A percentile compares a stretch with the other conserved stretches of the same genome.
phyloP scores from a whole-genome alignment of 2,888 invertebrate species.

The Cordilura impudica region DNA sequence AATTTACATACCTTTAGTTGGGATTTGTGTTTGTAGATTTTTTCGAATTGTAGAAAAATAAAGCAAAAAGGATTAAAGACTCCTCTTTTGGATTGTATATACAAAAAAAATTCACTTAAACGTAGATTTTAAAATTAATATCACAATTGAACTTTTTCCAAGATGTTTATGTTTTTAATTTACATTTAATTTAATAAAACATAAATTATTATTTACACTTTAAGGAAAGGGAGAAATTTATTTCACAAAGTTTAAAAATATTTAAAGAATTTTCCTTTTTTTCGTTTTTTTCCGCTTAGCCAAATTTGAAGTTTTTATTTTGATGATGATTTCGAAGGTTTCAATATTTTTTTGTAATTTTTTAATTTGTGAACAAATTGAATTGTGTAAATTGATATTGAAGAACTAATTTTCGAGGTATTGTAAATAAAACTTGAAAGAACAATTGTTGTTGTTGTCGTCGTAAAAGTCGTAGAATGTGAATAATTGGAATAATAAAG shows the following conservation, averaged over 20 bases:
- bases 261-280: no score
- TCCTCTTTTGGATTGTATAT: conserved; percentile 6
- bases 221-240: not conserved
- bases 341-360: conserved; percentile 52
- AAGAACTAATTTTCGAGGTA: not conserved
- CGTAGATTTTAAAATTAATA: conserved; percentile 58
- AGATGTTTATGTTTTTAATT: not conserved
- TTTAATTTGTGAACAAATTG: conserved; percentile 40
- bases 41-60: conserved; percentile 40
- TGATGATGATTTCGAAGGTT: conserved; percentile 17
- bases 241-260: no score
- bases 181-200: conserved; percentile 28
- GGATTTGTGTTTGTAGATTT: conserved; percentile 48
- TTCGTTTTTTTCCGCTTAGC: not conserved
- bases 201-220: conserved; percentile 50
- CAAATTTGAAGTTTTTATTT: not conserved
- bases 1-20: conserved; percentile 57
- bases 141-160: conserved; percentile 49
- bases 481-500: conserved; percentile 58
- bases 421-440: not conserved
- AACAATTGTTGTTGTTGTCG: conserved; percentile 13
- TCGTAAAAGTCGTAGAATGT: conserved; percentile 67
- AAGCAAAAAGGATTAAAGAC: conserved; percentile 41
- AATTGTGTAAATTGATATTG: conserved; percentile 36
- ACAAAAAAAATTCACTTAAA: conserved; percentile 50